Percentiles rank a stretch among this genome's conserved stretches.
phyloP scores from a whole-genome alignment of 1,140 invertebrate genomes.

The Penaeus vannamei region DNA sequence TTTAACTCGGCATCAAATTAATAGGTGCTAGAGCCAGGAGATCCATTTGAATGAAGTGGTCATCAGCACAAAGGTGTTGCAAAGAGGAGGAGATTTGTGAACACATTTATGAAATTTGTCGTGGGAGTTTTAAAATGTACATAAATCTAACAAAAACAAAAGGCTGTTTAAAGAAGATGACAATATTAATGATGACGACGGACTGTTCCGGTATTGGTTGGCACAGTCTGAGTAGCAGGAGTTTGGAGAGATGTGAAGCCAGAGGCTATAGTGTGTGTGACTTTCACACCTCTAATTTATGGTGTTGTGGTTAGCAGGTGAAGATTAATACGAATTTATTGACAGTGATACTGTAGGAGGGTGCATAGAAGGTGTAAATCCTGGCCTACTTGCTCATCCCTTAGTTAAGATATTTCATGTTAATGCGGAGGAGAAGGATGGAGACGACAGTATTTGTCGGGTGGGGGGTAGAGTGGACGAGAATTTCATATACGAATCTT shows the following conservation, averaged over 20 bases:
- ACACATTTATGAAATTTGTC: conserved; percentile 63
- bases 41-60: conserved; percentile 36
- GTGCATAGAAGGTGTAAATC: conserved; percentile 66
- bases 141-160: conserved; percentile 17
- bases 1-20: conserved; percentile 30
- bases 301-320: conserved; percentile 38
- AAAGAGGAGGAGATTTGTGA: conserved; percentile 63
- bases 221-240: conserved; percentile 53
- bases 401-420: conserved; percentile 58
- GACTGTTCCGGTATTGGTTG: conserved; percentile 66
- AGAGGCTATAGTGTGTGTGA: conserved; percentile 25
- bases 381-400: conserved; percentile 65
- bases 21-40: conserved; percentile 29
- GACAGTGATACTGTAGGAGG: conserved; percentile 54
- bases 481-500: background rate
- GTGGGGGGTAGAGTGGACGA: conserved; percentile 54
- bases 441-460: conserved; percentile 62
- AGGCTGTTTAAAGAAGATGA: conserved; percentile 21
- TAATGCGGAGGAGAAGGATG: conserved; percentile 56
- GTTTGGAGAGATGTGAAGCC: conserved; percentile 24
- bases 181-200: conserved; percentile 38
- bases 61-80: conserved; percentile 66
- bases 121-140: conserved; percentile 50
- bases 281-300: conserved; percentile 40
- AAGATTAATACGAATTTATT: conserved; percentile 33